Evolutionary conservation across 2,888 invertebrate species (phyloP).

Genomic region (Ophioninae sp.): DNA sequence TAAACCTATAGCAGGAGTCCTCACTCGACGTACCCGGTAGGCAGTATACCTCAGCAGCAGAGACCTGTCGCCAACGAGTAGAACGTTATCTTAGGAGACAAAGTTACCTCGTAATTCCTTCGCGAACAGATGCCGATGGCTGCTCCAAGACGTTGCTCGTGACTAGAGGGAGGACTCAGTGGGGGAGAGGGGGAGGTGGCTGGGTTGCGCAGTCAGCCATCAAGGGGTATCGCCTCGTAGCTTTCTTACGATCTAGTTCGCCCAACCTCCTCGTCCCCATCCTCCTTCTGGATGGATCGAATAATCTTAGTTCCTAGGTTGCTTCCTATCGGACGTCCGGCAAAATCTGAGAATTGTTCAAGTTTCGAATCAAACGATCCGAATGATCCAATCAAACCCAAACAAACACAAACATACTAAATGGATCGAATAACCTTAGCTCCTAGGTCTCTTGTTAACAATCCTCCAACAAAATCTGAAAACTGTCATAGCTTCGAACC

Average conservation of each 20-base stretch:
- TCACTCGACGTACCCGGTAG: slow-evolving; percentile 61
- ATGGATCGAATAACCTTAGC: too few species aligned
- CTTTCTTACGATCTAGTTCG: slow-evolving; percentile 21
- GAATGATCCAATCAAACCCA: too few species aligned
- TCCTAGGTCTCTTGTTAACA: too few species aligned
- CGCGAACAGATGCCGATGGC: slow-evolving; percentile 80
- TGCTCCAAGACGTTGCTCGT: slow-evolving; percentile 73
- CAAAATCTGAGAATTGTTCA: too few species aligned
- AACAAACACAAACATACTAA: too few species aligned
- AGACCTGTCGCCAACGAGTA: slow-evolving; percentile 70
- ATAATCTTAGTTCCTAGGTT: too few species aligned
- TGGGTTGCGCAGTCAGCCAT: too few species aligned
- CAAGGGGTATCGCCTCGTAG: not conserved
- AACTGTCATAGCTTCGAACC: too few species aligned
- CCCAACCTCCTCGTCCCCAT: not conserved
- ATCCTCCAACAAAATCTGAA: too few species aligned
- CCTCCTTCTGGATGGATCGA: too few species aligned
- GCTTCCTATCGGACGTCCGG: too few species aligned
- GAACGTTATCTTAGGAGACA: slow-evolving; percentile 78
- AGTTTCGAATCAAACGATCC: too few species aligned
- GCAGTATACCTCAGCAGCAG: slow-evolving; percentile 73
- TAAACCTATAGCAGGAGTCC: slow-evolving; percentile 38
- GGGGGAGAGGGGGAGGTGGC: slow-evolving; percentile 16
- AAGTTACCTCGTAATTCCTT: slow-evolving; percentile 81
- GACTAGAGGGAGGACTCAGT: slow-evolving; percentile 55